Conservation (phyloP, 2,113 vertebrate species). For the Ptychochromis oligacanthus region DNA sequence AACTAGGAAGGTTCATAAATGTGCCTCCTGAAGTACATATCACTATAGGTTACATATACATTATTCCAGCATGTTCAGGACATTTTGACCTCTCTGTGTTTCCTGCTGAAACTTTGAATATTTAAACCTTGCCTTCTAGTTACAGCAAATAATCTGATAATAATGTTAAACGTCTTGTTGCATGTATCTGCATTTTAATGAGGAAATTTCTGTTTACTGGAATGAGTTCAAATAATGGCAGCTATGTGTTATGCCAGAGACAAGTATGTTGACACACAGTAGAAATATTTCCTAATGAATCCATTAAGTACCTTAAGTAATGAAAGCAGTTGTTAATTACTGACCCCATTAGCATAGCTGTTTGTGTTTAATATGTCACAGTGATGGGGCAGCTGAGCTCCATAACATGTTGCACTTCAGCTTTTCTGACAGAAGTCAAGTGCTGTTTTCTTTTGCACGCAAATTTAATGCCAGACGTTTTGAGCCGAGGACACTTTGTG, state of each 20-base stretch:
- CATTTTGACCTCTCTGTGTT: neutral
- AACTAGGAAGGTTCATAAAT: neutral
- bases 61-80: neutral
- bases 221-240: neutral
- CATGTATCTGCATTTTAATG: neutral
- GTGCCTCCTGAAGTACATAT: fast-evolving
- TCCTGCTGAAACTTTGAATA: neutral
- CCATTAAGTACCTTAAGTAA: neutral
- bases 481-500: slow-evolving; percentile 4
- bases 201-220: neutral
- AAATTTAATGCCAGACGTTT: neutral
- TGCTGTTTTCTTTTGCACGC: neutral
- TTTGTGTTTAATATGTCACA: neutral
- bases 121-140: neutral
- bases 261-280: neutral
- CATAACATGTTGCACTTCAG: neutral
- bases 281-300: slow-evolving; percentile 17
- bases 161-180: neutral
- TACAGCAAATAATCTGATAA: neutral
- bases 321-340: slow-evolving; percentile 20
- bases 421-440: neutral
- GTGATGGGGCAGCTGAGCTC: neutral
- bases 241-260: neutral
- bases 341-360: slow-evolving; percentile 8
- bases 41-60: neutral